Evolutionary conservation across 2,113 vertebrate genomes (phyloP).

Genomic region (Grantiella picta): DNA sequence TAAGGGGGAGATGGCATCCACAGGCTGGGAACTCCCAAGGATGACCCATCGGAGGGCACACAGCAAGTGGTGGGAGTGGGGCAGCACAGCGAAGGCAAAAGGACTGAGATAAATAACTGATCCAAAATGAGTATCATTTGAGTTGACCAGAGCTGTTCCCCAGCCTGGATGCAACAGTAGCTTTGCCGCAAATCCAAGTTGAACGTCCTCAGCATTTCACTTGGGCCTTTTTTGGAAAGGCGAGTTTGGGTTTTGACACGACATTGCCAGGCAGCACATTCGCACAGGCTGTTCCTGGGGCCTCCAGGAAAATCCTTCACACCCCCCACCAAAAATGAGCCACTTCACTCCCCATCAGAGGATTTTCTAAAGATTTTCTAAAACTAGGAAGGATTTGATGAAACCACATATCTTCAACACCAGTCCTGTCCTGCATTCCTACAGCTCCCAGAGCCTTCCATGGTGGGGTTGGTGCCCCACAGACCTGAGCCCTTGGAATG

Average conservation of each 20-base stretch:
- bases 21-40: background rate
- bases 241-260: background rate
- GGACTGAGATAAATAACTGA: background rate
- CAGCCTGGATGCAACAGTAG: background rate
- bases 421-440: background rate
- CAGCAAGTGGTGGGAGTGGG: background rate
- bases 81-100: background rate
- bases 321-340: background rate
- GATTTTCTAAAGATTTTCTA: background rate
- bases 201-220: background rate
- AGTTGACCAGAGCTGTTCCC: accelerated
- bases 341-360: background rate
- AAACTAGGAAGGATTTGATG: background rate
- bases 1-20: background rate
- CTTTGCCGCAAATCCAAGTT: background rate
- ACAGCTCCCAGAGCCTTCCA: accelerated
- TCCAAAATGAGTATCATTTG: background rate
- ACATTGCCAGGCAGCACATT: background rate
- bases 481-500: accelerated
- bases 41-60: background rate
- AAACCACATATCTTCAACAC: background rate
- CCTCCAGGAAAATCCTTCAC: background rate
- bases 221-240: background rate
- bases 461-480: background rate
- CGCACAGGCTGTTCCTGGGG: accelerated